phyloP scores from a whole-genome alignment of 2,888 invertebrate species.

The Tryphoninae sp. region DNA sequence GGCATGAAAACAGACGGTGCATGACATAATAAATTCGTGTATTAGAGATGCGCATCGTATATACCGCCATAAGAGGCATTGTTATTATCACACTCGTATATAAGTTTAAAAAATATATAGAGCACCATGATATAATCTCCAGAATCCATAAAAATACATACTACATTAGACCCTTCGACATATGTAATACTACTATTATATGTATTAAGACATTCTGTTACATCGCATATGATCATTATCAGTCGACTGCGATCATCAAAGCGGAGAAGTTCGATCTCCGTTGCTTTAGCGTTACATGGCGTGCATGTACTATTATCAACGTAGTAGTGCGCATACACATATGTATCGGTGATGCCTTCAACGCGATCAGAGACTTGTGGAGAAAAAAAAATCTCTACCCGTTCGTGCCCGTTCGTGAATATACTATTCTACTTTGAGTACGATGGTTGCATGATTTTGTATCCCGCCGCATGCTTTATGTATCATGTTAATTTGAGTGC shows the following conservation, averaged over 20 bases:
- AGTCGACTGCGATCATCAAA: constrained; percentile 26
- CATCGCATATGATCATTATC: constrained; percentile 21
- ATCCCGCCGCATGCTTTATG: constrained; percentile 71
- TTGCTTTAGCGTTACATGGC: background rate
- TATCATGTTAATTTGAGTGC: constrained; percentile 62
- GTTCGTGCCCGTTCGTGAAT: constrained; percentile 60
- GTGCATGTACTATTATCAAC: background rate
- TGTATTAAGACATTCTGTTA: background rate
- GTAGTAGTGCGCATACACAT: background rate
- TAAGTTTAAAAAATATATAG: background rate
- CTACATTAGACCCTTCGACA: background rate
- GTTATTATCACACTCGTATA: background rate
- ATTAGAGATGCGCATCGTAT: too few species aligned
- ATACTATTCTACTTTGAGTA: constrained; percentile 49
- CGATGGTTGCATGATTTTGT: constrained; percentile 66
- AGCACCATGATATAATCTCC: background rate
- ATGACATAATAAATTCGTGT: background rate
- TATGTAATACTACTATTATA: background rate
- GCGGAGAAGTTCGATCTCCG: constrained; percentile 5
- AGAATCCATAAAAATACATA: background rate
- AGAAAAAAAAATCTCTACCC: constrained; percentile 58
- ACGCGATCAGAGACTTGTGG: constrained; percentile 46
- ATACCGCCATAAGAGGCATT: too few species aligned
- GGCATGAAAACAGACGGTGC: background rate
- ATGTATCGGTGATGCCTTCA: constrained; percentile 34